phyloP scores from a whole-genome alignment of 2,888 invertebrate genomes.

The Ormyrus pomaceus region DNA sequence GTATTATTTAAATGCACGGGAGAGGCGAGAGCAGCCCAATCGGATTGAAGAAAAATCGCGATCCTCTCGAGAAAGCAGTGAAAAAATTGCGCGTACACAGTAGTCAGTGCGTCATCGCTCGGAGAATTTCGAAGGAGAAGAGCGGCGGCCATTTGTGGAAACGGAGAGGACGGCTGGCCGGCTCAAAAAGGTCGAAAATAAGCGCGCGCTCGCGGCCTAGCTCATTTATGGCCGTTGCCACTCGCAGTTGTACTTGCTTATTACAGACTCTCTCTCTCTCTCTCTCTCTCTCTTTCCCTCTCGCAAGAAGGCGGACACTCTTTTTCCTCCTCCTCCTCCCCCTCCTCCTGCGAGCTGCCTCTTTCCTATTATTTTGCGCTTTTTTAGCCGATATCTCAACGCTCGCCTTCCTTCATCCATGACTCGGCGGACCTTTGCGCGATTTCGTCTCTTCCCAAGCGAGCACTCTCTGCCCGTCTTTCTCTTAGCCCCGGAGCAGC shows the following conservation, averaged over 20 bases:
- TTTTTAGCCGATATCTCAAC: constrained; percentile 33
- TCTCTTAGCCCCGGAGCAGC: constrained; percentile 24
- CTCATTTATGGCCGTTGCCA: constrained; percentile 35
- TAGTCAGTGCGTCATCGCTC: constrained; percentile 16
- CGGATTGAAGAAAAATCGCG: too few relatives aligned
- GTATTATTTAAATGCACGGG: too few relatives aligned
- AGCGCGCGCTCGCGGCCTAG: constrained; percentile 22
- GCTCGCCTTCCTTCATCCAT: constrained; percentile 36
- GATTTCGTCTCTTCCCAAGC: constrained; percentile 39
- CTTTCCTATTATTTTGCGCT: constrained; percentile 7
- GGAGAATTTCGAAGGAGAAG: constrained; percentile 34
- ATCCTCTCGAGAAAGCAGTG: too few relatives aligned
- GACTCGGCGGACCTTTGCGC: constrained; percentile 37
- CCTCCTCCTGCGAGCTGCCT: too few relatives aligned
- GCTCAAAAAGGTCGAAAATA: constrained; percentile 42
- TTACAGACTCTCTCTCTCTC: constrained; percentile 56
- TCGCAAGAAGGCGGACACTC: too few relatives aligned
- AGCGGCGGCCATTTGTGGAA: constrained; percentile 30
- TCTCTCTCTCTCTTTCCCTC: not conserved
- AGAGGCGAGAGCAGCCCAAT: too few relatives aligned
- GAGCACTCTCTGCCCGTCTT: constrained; percentile 32
- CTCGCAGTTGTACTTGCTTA: constrained; percentile 60
- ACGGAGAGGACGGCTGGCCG: not conserved
- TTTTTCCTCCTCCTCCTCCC: too few relatives aligned
- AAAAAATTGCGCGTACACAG: too few relatives aligned